Evolutionary conservation across 2,113 vertebrate genomes (phyloP).

Genomic region (Lophura nycthemera): DNA sequence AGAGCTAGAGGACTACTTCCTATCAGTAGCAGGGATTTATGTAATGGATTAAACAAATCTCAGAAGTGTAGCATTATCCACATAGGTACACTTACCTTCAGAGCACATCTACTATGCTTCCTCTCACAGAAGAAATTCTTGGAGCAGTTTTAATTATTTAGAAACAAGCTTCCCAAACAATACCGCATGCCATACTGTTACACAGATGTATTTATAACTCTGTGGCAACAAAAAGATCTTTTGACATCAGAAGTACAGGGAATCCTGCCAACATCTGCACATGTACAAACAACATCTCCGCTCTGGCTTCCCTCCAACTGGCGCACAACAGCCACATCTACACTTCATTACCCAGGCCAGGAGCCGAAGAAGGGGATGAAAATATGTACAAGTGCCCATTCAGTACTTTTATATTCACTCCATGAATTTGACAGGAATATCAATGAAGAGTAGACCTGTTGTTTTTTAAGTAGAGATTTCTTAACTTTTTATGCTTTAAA

Average conservation of each 20-base stretch:
- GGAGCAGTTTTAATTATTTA: neutral
- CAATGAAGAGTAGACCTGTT: conserved; percentile 35
- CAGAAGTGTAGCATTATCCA: neutral
- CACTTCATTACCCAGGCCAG: conserved; percentile 71
- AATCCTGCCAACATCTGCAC: conserved; percentile 76
- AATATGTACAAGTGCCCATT: conserved; percentile 58
- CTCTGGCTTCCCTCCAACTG: conserved; percentile 73
- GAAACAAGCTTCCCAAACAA: neutral
- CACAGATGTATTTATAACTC: conserved; percentile 66
- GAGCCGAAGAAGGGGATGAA: conserved; percentile 41
- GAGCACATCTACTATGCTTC: neutral
- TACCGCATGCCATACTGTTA: conserved; percentile 14
- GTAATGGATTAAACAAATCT: neutral
- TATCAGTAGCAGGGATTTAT: neutral
- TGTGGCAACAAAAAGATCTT: conserved; percentile 69
- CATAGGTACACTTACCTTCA: neutral
- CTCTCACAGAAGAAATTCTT: neutral
- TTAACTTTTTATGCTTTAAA: neutral
- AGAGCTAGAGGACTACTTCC: neutral
- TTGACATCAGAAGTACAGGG: conserved; percentile 73
- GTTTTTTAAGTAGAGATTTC: neutral
- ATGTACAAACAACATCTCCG: conserved; percentile 72
- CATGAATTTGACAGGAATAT: conserved; percentile 41
- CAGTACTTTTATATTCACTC: conserved; percentile 48
- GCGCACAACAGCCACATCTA: conserved; percentile 61